Base-by-base conservation (phyloP, 2,113 vertebrate genomes). In the Corythaixoides concolor region DNA sequence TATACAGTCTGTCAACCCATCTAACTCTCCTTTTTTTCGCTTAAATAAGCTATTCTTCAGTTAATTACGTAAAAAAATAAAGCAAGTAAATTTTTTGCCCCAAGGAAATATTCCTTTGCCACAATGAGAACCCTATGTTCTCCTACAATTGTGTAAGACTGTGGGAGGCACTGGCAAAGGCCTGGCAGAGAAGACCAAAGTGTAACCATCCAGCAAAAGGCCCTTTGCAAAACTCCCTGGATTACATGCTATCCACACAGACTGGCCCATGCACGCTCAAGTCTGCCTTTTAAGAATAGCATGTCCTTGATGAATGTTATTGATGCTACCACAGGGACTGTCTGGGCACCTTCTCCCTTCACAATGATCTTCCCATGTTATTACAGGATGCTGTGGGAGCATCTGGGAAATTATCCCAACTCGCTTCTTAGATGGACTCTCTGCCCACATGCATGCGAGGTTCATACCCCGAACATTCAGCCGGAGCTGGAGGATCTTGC, bases 331-430 rank as follows among this genome's bases (percentile, higher is more conserved):
- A 17, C 89, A 50, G 81, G 30, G 66, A 53, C 66, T 37, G 80
- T 47, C 89, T 88, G 93, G 69, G 77, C 91, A 94, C 73, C 80
- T 81, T 87, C 73, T 78, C 69, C 75, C 84, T 6, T 1, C 62
- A 47, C 74, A 93, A 5, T 4, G 35, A 79, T 53, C 74, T 62
- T 53, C 60, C 74, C 39, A n/a, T 73, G 3, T 76, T 45, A 94
- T 79, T 69, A 79, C 88, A 94, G 88, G 94, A 91, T 89, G 73
- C 43, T 52, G 89, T 92, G 84, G 89, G 88, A 96, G 88, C 74
- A 87, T 41, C 91, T 89, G 94, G 87, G 93, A 93, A 73, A 88
- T 73, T 1, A 50, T 89, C 85, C 85, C 74, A 64, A 2, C 49
- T 91, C 58, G 27, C 52, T 95, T 87, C 75, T 39, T 67, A 87